Evolutionary conservation across 2,888 invertebrate genomes (phyloP).

Genomic region (Chrysolina haemoptera): DNA sequence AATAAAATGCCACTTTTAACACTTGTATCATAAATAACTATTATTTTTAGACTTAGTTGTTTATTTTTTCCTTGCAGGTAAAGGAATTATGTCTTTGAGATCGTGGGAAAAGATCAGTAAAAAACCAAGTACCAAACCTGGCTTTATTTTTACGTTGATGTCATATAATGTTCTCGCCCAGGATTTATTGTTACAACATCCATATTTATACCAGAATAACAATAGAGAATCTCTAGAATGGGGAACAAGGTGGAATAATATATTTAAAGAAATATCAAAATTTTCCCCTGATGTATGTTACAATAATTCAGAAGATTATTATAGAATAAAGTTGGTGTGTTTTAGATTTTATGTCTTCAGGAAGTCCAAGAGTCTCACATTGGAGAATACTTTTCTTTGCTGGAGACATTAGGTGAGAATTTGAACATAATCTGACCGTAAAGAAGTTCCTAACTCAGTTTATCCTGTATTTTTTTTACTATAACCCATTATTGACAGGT

Average conservation of each 20-base stretch:
- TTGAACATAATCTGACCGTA: background rate
- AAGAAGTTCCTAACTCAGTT: too few relatives aligned
- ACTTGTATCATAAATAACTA: too few relatives aligned
- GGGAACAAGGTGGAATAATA: constrained; percentile 75
- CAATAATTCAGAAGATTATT: constrained; percentile 22
- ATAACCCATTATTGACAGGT: too few relatives aligned
- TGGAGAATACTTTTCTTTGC: constrained; percentile 73
- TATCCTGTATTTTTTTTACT: too few relatives aligned
- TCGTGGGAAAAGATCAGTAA: constrained; percentile 40
- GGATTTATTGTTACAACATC: constrained; percentile 81
- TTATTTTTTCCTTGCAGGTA: constrained; percentile 27
- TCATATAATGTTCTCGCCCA: constrained; percentile 94
- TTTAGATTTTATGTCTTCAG: constrained; percentile 88
- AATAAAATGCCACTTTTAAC: too few relatives aligned
- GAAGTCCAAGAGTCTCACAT: constrained; percentile 88
- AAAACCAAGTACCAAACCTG: constrained; percentile 47
- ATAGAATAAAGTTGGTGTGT: constrained; percentile 48
- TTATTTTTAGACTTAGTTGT: background rate
- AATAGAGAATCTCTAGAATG: constrained; percentile 76
- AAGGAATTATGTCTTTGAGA: constrained; percentile 40
- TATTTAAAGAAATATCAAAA: constrained; percentile 74
- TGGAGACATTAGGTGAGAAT: constrained; percentile 62
- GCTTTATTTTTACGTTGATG: constrained; percentile 78
- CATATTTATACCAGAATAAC: constrained; percentile 80
- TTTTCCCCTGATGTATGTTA: constrained; percentile 75